phyloP scores from a whole-genome alignment of 2,113 vertebrate genomes.

The Alosa alosa region DNA sequence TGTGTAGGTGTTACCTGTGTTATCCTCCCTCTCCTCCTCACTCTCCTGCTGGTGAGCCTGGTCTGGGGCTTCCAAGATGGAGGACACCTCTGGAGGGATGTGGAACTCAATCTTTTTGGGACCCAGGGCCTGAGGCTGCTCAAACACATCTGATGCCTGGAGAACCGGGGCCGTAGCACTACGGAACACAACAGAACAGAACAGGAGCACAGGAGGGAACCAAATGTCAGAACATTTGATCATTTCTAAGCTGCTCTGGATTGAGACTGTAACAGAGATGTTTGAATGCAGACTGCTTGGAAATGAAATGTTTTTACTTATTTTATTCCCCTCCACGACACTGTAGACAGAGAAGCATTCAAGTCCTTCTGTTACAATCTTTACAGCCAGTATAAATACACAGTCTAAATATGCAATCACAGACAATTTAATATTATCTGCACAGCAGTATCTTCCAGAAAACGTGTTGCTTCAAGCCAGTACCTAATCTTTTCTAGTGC shows the following conservation, averaged over 20 bases:
- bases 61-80: constrained; percentile 63
- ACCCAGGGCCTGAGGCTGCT: constrained; percentile 80
- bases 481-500: not conserved
- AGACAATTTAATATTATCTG: not conserved
- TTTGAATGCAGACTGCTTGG: not conserved
- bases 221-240: not conserved
- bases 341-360: not conserved
- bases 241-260: not conserved
- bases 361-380: not conserved
- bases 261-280: not conserved
- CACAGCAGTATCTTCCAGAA: not conserved
- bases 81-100: constrained; percentile 79
- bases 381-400: not conserved
- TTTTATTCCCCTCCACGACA: not conserved
- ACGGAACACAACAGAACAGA: constrained; percentile 56
- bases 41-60: constrained; percentile 20
- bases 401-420: not conserved
- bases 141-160: constrained; percentile 91
- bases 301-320: not conserved
- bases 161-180: constrained; percentile 74
- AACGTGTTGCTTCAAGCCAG: not conserved
- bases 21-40: constrained; percentile 23
- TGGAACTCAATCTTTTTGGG: constrained; percentile 92
- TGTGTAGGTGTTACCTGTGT: not conserved
- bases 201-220: not conserved